Evolutionary conservation across 2,113 vertebrate species (phyloP), one percentile per base, ranked within the genome.

Genomic region (Myrmecophaga tridactyla): DNA sequence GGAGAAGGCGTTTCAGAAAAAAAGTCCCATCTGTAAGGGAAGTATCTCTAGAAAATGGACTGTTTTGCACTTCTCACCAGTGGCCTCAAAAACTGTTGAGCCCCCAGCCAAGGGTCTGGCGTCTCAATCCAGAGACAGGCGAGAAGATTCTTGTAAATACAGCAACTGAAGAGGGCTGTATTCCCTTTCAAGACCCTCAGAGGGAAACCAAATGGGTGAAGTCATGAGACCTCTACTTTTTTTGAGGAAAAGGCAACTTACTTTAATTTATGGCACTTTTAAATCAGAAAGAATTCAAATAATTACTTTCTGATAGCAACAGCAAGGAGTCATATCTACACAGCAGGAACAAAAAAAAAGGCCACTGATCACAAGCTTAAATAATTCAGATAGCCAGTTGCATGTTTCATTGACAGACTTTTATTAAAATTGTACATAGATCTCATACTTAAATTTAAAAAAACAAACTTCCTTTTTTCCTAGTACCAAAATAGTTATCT

Each of bases 391-490:
- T 2, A 87, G n/a, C 21, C 75, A 48, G 41, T 18, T 27, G 18
- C 15, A 21, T 13, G 25, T 46, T 92, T 65, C 93, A 92, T 41
- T 0, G 20, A 81, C 18, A 4, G 14, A 31, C 83, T 95, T 97
- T 97, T 96, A 97, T 96, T 97, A 96, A 97, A 95, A 85, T 65
- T 75, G 43, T 98, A 98, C 98, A 98, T 93, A 98, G 98, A 97
- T 90, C 9, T 94, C 91, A 97, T 69, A 94, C 7, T 86, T 86
- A 91, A 89, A 80, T 90, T 69, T 29, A 20, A 76, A 93, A 95
- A 94, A 95, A 84, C 76, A 72, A 88, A 58, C 48, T 51, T 78
- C 27, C 7, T 87, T 94, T 92, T 72, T 53, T 41, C 43, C 62
- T 70, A 39, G 85, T 98, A 98, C 94, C 93, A 95, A 96, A 97